Percentiles rank a stretch among this genome's conserved stretches.
These are phyloP conservation scores for Germaria angustata DNA, from an alignment of 2,888 invertebrate species.

Conservation along the genomic window DNA sequence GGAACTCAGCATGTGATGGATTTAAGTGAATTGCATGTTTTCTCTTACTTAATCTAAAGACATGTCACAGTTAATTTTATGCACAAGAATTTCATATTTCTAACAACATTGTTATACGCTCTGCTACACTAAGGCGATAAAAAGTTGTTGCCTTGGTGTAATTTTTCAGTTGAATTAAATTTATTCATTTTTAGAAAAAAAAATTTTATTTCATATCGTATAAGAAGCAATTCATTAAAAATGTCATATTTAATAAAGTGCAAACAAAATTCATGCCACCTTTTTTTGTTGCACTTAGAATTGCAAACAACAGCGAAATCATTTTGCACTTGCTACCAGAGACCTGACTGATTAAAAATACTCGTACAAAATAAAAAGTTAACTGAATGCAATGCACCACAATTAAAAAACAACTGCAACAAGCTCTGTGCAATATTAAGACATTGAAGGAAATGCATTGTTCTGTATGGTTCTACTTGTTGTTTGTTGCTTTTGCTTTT, in stretches of 20 bases:
- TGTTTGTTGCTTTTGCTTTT: not conserved
- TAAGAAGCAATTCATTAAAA: slow-evolving; percentile 60
- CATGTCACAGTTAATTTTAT: slow-evolving; percentile 66
- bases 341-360: slow-evolving; percentile 16
- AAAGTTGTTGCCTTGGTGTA: not conserved
- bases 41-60: slow-evolving; percentile 58
- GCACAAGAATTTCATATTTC: slow-evolving; percentile 65
- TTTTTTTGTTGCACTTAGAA: slow-evolving; percentile 25
- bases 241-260: slow-evolving; percentile 67
- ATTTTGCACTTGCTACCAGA: slow-evolving; percentile 53
- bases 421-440: slow-evolving; percentile 15
- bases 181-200: slow-evolving; percentile 38
- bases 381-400: not conserved
- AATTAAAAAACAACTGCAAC: slow-evolving; percentile 7
- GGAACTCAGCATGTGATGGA: not conserved
- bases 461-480: not conserved
- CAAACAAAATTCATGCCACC: slow-evolving; percentile 64
- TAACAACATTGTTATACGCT: not conserved
- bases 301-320: slow-evolving; percentile 31
- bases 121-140: not conserved
- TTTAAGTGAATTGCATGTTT: slow-evolving; percentile 55
- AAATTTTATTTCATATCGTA: too few species aligned
- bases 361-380: slow-evolving; percentile 18
- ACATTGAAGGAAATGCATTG: slow-evolving; percentile 21
- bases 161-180: slow-evolving; percentile 32